Evolutionary conservation across 2,113 vertebrate genomes (phyloP), one percentile per base, ranked within the genome.

Genomic region (Pterocles burchelli): DNA sequence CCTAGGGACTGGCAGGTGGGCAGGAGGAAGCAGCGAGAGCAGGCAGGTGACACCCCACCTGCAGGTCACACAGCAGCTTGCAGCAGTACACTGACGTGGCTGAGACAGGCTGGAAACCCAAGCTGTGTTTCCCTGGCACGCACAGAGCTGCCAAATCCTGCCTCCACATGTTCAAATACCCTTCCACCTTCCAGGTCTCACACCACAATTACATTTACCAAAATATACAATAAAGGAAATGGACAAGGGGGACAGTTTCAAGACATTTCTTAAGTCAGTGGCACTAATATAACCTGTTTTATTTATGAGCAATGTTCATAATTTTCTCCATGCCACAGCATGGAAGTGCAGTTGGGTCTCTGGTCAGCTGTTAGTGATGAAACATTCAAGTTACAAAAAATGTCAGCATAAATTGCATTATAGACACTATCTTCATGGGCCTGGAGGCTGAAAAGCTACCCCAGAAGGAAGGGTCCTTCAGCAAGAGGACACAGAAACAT

Each of bases 321-420:
- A 38, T 33, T 6, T 2, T 29, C 29, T 65, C 58, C 58, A 55
- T 0, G 0, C 3, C 45, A 29, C 14, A 67, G 67, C 33, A 33
- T 1, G 8, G 33, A 25, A 66, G 11, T 3, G 2, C 25, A 90
- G 24, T 5, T 17, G 14, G 9, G 11, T 41, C 8, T 75, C 67
- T n/a, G 24, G 16, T n/a, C 45, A 72, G 58, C 41, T 81, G 25
- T 41, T 25, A 61, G 34, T 1, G 2, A 18, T 16, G 31, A 66
- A 77, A 71, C 8, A 38, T 29, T 36, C 20, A 33, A 20, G 24
- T 45, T n/a, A 78, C 52, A 75, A 77, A 78, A 46, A 29, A 43
- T 1, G 34, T 38, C 55, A 70, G 19, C 26, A 68, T 7, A 36
- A 89, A 80, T 3, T 67, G 18, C 34, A 33, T 33, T 18, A 25